Conservation (phyloP, 2,888 invertebrate species). For the Teleiodes luculella region DNA sequence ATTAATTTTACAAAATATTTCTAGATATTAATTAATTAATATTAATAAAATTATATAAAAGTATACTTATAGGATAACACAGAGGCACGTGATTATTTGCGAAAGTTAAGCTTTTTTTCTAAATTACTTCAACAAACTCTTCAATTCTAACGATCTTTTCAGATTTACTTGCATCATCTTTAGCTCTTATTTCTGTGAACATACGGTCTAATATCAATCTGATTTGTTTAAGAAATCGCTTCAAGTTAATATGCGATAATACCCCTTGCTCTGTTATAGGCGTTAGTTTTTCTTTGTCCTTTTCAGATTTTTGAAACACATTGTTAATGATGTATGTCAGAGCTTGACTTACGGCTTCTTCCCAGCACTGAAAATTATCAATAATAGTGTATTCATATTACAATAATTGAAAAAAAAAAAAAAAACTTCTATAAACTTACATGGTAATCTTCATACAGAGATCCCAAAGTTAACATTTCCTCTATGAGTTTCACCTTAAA, state of each 20-base stretch:
- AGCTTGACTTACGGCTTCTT: constrained; percentile 84
- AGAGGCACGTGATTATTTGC: too few species aligned
- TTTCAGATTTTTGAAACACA: constrained; percentile 80
- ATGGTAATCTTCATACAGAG: constrained; percentile 61
- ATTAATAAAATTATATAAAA: too few species aligned
- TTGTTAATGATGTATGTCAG: constrained; percentile 82
- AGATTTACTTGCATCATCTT: constrained; percentile 25
- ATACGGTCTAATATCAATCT: constrained; percentile 56
- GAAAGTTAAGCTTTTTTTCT: constrained; percentile 15
- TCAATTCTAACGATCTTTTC: constrained; percentile 52
- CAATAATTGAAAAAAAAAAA: background rate
- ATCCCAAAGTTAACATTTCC: constrained; percentile 59
- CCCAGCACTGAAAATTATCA: constrained; percentile 83
- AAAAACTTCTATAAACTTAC: constrained; percentile 35
- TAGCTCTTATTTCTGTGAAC: constrained; percentile 41
- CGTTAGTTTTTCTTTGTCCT: constrained; percentile 79
- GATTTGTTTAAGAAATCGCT: constrained; percentile 64
- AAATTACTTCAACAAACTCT: constrained; percentile 67
- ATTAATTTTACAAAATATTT: too few species aligned
- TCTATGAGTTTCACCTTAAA: constrained; percentile 58
- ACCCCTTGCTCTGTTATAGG: constrained; percentile 70
- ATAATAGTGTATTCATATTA: background rate
- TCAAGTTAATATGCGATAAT: constrained; percentile 62
- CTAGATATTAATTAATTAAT: too few species aligned
- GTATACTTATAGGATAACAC: too few species aligned